Conservation (phyloP, 2,113 vertebrate genomes). For the Tupaia tana region DNA sequence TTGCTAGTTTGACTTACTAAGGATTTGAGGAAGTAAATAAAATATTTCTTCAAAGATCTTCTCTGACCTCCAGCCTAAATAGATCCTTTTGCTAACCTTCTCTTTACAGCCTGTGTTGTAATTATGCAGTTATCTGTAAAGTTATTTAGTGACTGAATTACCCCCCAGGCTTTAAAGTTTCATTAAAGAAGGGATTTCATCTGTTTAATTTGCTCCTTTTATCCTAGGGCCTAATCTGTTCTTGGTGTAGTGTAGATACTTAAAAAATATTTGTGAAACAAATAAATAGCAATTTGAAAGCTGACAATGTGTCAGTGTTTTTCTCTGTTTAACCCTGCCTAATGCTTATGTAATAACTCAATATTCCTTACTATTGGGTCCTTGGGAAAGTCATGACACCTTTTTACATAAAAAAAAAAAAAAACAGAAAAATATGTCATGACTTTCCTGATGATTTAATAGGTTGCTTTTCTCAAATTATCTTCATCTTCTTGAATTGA, state of each 20-base stretch:
- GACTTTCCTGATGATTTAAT: too few relatives aligned
- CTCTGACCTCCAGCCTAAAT: background rate
- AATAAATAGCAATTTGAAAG: background rate
- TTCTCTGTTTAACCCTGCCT: conserved; percentile 15
- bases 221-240: background rate
- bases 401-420: too few relatives aligned
- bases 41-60: background rate
- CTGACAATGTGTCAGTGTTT: background rate
- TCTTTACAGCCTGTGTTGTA: background rate
- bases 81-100: background rate
- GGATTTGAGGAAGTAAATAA: conserved; percentile 16
- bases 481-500: background rate
- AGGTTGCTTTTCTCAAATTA: background rate
- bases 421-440: too few relatives aligned
- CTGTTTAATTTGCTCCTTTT: background rate
- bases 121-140: background rate
- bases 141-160: background rate
- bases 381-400: too few relatives aligned
- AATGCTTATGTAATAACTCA: background rate
- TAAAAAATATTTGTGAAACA: background rate
- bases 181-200: background rate
- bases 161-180: background rate
- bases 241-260: background rate
- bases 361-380: background rate
- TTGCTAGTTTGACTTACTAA: conserved; percentile 8